Evolutionary conservation across 2,888 invertebrate species (phyloP).

Genomic region (Deilephila porcellus): DNA sequence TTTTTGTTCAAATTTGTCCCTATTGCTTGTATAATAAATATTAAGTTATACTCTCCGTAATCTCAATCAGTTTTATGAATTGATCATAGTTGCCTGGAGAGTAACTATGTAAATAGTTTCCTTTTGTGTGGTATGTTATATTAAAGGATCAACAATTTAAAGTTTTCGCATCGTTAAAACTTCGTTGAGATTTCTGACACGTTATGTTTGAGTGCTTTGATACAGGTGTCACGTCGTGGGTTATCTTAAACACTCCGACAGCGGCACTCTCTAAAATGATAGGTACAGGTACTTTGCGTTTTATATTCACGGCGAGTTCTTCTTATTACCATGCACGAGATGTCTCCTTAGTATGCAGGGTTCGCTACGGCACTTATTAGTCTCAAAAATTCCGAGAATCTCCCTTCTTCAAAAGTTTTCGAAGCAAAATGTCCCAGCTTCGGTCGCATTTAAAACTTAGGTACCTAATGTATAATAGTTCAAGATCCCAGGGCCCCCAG

Average conservation of each 20-base stretch:
- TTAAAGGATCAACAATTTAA: slow-evolving; percentile 37
- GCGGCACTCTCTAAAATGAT: slow-evolving; percentile 67
- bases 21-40: not conserved
- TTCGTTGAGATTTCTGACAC: slow-evolving; percentile 55
- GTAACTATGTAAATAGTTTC: not conserved
- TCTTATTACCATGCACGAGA: slow-evolving; percentile 77
- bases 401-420: slow-evolving; percentile 66
- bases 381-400: slow-evolving; percentile 80
- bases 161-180: slow-evolving; percentile 30
- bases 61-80: not conserved
- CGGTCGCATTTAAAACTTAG: slow-evolving; percentile 76
- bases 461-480: slow-evolving; percentile 80
- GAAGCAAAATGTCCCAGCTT: slow-evolving; percentile 67
- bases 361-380: slow-evolving; percentile 78
- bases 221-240: slow-evolving; percentile 65
- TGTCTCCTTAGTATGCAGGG: slow-evolving; percentile 79
- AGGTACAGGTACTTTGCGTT: slow-evolving; percentile 68
- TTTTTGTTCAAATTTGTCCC: not conserved
- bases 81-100: not conserved
- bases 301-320: slow-evolving; percentile 76
- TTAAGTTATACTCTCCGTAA: not conserved
- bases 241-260: slow-evolving; percentile 67
- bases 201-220: slow-evolving; percentile 53
- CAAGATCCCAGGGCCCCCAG: no score
- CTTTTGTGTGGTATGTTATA: not conserved